Conservation (phyloP, 2,797 vertebrate species). For the Lepus oiostolus region DNA sequence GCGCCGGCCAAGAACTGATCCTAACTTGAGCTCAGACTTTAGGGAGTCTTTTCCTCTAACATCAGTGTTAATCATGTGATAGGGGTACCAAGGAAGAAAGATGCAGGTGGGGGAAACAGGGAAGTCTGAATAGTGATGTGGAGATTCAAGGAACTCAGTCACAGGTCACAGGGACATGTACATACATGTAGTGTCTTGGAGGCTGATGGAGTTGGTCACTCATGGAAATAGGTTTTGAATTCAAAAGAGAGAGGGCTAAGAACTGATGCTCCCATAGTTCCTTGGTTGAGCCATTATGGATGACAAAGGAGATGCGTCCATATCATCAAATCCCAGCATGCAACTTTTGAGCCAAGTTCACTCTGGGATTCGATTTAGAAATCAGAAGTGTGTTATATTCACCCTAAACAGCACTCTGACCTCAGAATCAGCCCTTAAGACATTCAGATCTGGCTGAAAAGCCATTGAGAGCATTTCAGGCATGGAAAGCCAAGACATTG, state of each 20-base stretch:
- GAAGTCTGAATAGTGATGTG: neutral
- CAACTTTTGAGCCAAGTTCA: conserved; percentile 18
- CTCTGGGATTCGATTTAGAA: neutral
- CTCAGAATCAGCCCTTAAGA: too few relatives aligned
- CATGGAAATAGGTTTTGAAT: conserved; percentile 8
- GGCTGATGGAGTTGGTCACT: neutral
- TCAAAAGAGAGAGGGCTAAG: conserved; percentile 9
- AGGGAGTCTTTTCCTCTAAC: neutral
- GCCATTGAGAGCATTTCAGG: too few relatives aligned
- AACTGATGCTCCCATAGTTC: neutral
- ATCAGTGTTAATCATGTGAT: neutral
- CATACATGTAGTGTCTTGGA: conserved; percentile 9
- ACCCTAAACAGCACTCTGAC: too few relatives aligned
- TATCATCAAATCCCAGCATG: neutral
- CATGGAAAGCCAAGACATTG: too few relatives aligned
- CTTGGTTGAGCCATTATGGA: conserved; percentile 5
- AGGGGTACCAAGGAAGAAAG: neutral
- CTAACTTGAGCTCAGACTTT: neutral
- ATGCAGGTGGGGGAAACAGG: neutral
- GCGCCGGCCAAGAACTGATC: neutral
- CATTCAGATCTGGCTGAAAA: too few relatives aligned
- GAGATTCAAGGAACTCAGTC: neutral
- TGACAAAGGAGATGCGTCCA: neutral
- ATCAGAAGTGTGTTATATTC: too few relatives aligned
- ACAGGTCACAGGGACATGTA: neutral